Evolutionary conservation across 2,888 invertebrate species (phyloP).

Genomic region (Lottia scabra): DNA sequence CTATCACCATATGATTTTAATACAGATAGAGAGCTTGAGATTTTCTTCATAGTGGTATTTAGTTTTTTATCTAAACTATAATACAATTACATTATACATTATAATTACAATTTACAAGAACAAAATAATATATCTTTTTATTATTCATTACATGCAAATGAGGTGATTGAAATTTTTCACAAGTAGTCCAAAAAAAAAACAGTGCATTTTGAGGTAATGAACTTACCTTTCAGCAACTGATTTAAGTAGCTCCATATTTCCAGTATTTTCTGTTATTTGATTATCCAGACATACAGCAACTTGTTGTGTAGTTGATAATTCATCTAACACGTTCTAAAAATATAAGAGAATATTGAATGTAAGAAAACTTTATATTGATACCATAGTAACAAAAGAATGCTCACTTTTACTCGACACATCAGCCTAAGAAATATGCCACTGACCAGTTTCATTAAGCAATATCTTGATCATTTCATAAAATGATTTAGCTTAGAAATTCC

Average conservation of each 20-base stretch:
- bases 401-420: too few species aligned
- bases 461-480: too few species aligned
- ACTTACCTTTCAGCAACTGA: constrained; percentile 46
- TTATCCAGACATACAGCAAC: constrained; percentile 55
- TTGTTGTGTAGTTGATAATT: constrained; percentile 52
- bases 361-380: too few species aligned
- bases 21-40: constrained; percentile 29
- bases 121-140: too few species aligned
- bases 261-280: constrained; percentile 38
- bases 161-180: too few species aligned
- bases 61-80: neutral
- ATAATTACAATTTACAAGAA: too few species aligned
- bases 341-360: too few species aligned
- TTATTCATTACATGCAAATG: too few species aligned
- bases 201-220: neutral
- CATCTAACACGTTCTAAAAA: constrained; percentile 48
- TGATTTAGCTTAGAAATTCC: too few species aligned
- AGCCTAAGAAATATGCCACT: too few species aligned
- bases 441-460: too few species aligned
- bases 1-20: constrained; percentile 55
- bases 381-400: too few species aligned
- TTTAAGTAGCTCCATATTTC: constrained; percentile 37
- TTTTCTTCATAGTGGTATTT: neutral
- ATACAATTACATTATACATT: neutral
- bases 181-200: neutral